These are phyloP conservation scores for Acronicta aceris DNA, from an alignment of 2,888 invertebrate species.

Conservation along the genomic window DNA sequence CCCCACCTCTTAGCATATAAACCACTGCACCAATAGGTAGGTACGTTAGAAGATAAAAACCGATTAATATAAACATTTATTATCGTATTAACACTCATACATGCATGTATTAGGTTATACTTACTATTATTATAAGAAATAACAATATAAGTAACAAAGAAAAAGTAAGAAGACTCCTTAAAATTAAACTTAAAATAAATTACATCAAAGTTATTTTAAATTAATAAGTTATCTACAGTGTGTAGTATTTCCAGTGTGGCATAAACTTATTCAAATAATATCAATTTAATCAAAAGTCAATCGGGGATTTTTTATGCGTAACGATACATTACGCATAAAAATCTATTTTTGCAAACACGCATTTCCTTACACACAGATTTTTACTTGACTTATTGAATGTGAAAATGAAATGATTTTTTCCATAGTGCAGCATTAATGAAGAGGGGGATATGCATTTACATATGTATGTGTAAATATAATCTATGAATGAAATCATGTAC, in stretches of 20 bases:
- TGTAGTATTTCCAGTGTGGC: not conserved
- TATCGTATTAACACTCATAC: conserved; percentile 62
- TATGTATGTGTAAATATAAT: too few species aligned
- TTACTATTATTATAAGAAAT: conserved; percentile 82
- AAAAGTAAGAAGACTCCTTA: conserved; percentile 33
- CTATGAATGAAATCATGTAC: not conserved
- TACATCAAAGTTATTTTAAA: not conserved
- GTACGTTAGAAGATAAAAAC: not conserved
- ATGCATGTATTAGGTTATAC: conserved; percentile 73
- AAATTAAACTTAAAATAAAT: conserved; percentile 7
- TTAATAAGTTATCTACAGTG: conserved; percentile 2
- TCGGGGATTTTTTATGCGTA: conserved; percentile 72
- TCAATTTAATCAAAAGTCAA: conserved; percentile 24
- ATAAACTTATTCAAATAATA: not conserved
- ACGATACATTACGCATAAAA: conserved; percentile 75
- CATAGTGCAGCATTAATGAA: conserved; percentile 14
- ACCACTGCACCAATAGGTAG: too few species aligned
- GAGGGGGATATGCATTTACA: not conserved
- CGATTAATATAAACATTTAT: conserved; percentile 31
- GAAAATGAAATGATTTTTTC: conserved; percentile 1
- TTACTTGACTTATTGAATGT: not conserved
- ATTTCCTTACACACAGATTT: conserved; percentile 24
- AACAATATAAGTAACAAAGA: conserved; percentile 74
- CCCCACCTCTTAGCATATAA: too few species aligned
- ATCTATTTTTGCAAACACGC: conserved; percentile 51